phyloP scores from a whole-genome alignment of 2,113 vertebrate species.

The Hassar affinis region DNA sequence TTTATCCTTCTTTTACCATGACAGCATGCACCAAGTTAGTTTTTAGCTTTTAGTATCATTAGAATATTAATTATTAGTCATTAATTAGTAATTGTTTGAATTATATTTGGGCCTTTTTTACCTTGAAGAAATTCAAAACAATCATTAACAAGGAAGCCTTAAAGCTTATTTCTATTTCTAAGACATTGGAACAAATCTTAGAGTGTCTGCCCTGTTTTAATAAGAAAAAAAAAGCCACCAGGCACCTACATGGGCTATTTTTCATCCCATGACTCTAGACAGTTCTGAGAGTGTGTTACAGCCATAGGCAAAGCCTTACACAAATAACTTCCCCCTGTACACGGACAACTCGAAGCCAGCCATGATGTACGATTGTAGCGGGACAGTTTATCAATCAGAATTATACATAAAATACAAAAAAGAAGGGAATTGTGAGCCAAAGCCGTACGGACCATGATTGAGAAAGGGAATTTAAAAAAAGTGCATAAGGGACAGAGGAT shows the following conservation, averaged over 20 bases:
- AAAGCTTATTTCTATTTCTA: neutral
- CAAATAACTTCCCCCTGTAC: neutral
- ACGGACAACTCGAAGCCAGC: neutral
- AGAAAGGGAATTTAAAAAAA: neutral
- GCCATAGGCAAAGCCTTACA: conserved; percentile 27
- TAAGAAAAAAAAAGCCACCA: conserved; percentile 8
- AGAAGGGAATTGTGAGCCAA: neutral
- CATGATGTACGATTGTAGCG: conserved; percentile 16
- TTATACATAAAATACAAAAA: conserved; percentile 7
- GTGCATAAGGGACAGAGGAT: neutral
- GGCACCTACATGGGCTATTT: conserved; percentile 8
- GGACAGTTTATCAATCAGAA: conserved; percentile 47
- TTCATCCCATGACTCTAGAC: conserved; percentile 6
- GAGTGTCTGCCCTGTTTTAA: neutral
- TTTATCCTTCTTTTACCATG: too few species aligned
- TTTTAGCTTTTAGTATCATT: too few species aligned
- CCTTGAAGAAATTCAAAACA: too few species aligned
- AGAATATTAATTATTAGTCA: too few species aligned
- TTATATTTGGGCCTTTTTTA: too few species aligned
- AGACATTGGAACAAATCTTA: neutral
- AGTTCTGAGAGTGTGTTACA: neutral
- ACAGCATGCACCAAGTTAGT: too few species aligned
- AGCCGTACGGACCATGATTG: neutral
- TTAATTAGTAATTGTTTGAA: too few species aligned
- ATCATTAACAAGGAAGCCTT: neutral